phyloP scores from a whole-genome alignment of 2,888 invertebrate species.

The Acholoe squamosa region DNA sequence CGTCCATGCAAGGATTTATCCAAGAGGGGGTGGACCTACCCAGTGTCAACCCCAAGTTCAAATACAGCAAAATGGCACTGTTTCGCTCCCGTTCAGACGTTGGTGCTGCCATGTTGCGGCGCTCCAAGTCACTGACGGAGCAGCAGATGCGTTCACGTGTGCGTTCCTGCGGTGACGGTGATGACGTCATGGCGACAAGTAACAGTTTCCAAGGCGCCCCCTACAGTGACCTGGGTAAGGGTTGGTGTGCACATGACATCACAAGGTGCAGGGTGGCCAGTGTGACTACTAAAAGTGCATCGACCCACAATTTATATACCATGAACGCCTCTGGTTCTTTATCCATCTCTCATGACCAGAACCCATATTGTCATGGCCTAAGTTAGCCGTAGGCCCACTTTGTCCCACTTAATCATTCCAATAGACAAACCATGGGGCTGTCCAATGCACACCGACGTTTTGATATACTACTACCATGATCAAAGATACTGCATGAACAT shows the following conservation, averaged over 20 bases:
- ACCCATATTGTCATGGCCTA: no score
- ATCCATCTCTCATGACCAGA: no score
- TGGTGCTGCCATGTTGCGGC: conserved; percentile 26
- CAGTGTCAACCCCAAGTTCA: conserved; percentile 61
- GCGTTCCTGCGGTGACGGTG: conserved; percentile 30
- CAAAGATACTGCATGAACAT: no score
- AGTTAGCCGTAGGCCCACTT: no score
- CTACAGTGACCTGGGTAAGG: conserved; percentile 36
- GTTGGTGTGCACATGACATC: not conserved
- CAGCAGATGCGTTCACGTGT: conserved; percentile 50
- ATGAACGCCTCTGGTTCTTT: no score
- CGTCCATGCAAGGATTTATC: conserved; percentile 48
- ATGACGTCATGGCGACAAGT: conserved; percentile 46
- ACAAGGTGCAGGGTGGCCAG: no score
- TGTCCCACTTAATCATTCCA: no score
- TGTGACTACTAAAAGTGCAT: no score
- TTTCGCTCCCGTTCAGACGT: conserved; percentile 55
- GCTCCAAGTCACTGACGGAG: conserved; percentile 58
- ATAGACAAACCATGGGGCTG: no score
- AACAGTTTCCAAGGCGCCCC: conserved; percentile 49
- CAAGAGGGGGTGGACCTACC: conserved; percentile 57
- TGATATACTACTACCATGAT: no score
- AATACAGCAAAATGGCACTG: conserved; percentile 58
- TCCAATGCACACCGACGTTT: no score
- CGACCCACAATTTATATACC: no score